Evolutionary conservation across 2,113 vertebrate species (phyloP).

Genomic region (Stomatorhinus ivindoensis): DNA sequence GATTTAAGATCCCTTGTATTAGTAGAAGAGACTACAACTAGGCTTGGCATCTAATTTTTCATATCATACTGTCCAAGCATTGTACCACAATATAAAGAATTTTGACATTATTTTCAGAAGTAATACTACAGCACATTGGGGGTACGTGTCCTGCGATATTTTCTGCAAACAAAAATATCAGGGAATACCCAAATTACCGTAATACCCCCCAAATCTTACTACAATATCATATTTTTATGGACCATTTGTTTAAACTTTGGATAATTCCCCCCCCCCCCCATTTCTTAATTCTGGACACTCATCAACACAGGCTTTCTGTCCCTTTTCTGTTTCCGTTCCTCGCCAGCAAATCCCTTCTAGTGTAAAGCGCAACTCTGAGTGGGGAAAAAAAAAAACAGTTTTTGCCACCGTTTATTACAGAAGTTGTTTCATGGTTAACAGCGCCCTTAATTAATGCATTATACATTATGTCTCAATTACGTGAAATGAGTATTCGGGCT

Average conservation of each 20-base stretch:
- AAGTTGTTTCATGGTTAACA: conserved; percentile 6
- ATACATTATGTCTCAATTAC: conserved; percentile 10
- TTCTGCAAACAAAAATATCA: neutral
- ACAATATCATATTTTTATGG: neutral
- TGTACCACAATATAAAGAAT: neutral
- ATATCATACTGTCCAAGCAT: neutral
- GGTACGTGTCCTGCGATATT: neutral
- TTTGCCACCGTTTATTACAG: neutral
- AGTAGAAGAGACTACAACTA: neutral
- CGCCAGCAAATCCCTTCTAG: neutral
- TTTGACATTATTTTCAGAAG: neutral
- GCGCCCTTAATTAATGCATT: conserved; percentile 5
- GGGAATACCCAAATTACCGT: neutral
- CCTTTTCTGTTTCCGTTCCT: neutral
- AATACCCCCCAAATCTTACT: neutral
- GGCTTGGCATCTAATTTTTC: neutral
- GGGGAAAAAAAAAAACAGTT: neutral
- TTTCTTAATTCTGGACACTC: neutral
- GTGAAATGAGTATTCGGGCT: neutral
- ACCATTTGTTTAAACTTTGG: neutral
- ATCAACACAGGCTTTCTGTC: neutral
- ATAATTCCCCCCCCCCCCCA: neutral
- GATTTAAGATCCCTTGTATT: neutral
- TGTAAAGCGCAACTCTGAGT: neutral
- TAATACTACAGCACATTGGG: neutral